Conservation (phyloP, 2,888 invertebrate species). For the Drosophila cracens region DNA sequence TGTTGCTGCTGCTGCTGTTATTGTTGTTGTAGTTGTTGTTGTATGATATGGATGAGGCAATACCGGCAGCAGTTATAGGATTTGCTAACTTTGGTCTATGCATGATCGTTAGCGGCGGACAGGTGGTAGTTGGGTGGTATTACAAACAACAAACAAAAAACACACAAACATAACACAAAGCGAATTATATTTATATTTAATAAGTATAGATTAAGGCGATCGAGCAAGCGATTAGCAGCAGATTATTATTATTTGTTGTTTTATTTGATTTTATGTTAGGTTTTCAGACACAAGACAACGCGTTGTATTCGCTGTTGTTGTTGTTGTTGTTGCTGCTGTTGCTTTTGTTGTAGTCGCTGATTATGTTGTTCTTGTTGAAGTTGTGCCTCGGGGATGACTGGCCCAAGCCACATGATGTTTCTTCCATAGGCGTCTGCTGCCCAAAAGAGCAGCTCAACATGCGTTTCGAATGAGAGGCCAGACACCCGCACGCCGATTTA, state of each 20-base stretch:
- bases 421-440: constrained; percentile 64
- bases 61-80: constrained; percentile 77
- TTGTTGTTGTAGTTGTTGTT: constrained; percentile 41
- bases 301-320: constrained; percentile 33
- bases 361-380: constrained; percentile 21
- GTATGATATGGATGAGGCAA: constrained; percentile 78
- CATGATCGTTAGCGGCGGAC: constrained; percentile 72
- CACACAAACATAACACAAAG: constrained; percentile 58
- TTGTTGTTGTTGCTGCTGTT: constrained; percentile 30
- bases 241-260: constrained; percentile 24
- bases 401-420: constrained; percentile 62
- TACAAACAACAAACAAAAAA: constrained; percentile 57
- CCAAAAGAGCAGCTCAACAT: constrained; percentile 58
- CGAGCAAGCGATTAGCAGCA: constrained; percentile 45
- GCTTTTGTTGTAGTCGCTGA: constrained; percentile 22
- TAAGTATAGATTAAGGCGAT: constrained; percentile 32
- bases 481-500: constrained; percentile 35
- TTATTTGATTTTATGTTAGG: constrained; percentile 52
- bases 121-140: constrained; percentile 51
- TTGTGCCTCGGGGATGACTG: constrained; percentile 43
- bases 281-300: constrained; percentile 56
- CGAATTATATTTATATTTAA: constrained; percentile 41
- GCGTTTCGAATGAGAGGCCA: constrained; percentile 37
- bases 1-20: constrained; percentile 17
- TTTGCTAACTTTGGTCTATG: constrained; percentile 77